These are phyloP conservation scores for Sebastes elongatus DNA, from an alignment of 2,797 vertebrate species.

Conservation along the genomic window DNA sequence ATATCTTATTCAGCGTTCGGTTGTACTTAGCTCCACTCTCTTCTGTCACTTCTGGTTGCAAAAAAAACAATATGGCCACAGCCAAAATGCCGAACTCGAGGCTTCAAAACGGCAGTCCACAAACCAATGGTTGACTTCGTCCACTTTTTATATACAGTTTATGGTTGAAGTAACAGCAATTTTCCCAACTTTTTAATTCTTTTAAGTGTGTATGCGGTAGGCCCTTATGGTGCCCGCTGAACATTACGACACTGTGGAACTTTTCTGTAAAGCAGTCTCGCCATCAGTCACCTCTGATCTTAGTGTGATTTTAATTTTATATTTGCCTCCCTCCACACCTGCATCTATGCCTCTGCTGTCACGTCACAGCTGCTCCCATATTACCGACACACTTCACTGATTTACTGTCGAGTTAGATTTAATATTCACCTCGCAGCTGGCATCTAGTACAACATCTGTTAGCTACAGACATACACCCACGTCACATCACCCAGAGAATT, in stretches of 20 bases:
- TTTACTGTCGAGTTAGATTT: conserved; percentile 32
- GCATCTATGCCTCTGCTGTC: not conserved
- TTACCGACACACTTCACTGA: conserved; percentile 35
- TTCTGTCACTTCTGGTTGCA: too few relatives aligned
- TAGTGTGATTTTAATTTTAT: not conserved
- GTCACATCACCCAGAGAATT: not conserved
- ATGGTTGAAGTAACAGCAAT: not conserved
- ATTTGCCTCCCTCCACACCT: conserved; percentile 5
- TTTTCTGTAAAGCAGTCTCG: not conserved
- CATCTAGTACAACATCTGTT: conserved; percentile 50
- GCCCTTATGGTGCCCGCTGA: not conserved
- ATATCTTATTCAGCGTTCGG: too few relatives aligned
- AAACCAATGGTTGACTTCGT: too few relatives aligned
- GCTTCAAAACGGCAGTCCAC: too few relatives aligned
- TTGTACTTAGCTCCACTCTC: too few relatives aligned
- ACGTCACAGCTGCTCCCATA: conserved; percentile 45
- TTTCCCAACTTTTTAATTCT: not conserved
- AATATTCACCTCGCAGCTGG: conserved; percentile 52
- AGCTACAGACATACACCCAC: not conserved
- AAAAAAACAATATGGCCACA: too few relatives aligned
- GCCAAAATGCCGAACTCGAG: too few relatives aligned
- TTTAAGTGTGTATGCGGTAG: too few relatives aligned
- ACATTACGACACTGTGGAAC: not conserved
- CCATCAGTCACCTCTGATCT: not conserved
- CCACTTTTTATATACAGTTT: not conserved